Evolutionary conservation across 2,797 vertebrate genomes (phyloP).

Genomic region (Schizopygopsis malacanthus): DNA sequence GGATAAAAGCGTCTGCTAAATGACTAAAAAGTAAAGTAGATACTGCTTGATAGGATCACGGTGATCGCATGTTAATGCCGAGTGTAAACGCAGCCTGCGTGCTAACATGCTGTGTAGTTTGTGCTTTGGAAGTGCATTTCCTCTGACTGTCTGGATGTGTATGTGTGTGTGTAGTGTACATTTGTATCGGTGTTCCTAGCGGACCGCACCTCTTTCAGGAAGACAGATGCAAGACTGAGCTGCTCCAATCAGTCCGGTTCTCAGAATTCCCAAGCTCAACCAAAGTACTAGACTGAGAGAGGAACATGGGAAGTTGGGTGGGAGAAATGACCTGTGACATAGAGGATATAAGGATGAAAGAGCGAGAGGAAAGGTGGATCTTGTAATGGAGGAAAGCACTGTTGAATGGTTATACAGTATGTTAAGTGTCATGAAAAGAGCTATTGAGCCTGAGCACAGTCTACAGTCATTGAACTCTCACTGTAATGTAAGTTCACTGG

Average conservation of each 20-base stretch:
- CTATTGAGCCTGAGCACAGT: constrained; percentile 1
- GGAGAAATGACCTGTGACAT: constrained; percentile 51
- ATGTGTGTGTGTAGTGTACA: constrained; percentile 53
- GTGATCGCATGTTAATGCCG: no score
- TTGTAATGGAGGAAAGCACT: constrained; percentile 33
- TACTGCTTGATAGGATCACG: no score
- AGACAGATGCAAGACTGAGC: constrained; percentile 70
- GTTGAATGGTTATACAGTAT: constrained; percentile 12
- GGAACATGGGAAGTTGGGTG: constrained; percentile 43
- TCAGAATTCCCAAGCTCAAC: constrained; percentile 65
- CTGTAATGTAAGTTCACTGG: background rate
- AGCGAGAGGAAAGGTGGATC: constrained; percentile 50
- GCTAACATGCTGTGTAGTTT: constrained; percentile 13
- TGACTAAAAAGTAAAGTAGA: no score
- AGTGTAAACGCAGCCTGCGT: no score
- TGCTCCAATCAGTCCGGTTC: constrained; percentile 68
- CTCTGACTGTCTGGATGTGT: constrained; percentile 51
- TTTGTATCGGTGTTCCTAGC: constrained; percentile 60
- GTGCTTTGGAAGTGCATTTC: constrained; percentile 55
- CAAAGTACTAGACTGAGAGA: constrained; percentile 28
- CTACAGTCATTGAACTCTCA: constrained; percentile 21
- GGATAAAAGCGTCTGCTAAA: no score
- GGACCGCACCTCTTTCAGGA: constrained; percentile 74
- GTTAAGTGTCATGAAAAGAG: constrained; percentile 15
- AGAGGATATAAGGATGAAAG: constrained; percentile 47